Conservation (phyloP, 2,888 invertebrate species). For the Epirrita christyi region DNA sequence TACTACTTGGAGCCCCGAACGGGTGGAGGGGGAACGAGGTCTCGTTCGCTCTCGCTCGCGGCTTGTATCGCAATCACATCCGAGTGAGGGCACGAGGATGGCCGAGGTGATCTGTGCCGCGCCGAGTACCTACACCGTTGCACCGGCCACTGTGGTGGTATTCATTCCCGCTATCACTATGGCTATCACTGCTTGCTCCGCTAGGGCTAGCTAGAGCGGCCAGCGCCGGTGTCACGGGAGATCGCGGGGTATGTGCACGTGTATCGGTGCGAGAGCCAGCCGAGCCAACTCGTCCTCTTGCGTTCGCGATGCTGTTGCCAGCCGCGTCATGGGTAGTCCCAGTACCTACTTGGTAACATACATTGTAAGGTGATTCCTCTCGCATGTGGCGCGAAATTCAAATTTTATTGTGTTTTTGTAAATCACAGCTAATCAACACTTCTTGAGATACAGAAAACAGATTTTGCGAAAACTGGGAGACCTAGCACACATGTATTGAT, state of each 20-base stretch:
- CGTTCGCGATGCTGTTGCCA: not conserved
- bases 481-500: too few species aligned
- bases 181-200: slow-evolving; percentile 44
- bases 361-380: too few species aligned
- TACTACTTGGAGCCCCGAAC: slow-evolving; percentile 47
- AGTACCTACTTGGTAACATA: too few species aligned
- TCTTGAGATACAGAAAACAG: too few species aligned
- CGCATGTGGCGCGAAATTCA: too few species aligned
- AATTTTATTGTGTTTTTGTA: too few species aligned
- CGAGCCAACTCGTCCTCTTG: too few species aligned
- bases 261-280: slow-evolving; percentile 21
- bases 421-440: too few species aligned
- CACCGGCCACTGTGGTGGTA: slow-evolving; percentile 36
- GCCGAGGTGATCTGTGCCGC: slow-evolving; percentile 61
- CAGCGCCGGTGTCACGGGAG: slow-evolving; percentile 54
- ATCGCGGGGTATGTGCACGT: slow-evolving; percentile 17
- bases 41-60: slow-evolving; percentile 58
- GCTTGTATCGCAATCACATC: slow-evolving; percentile 60
- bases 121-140: slow-evolving; percentile 44
- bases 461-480: too few species aligned
- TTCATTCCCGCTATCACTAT: too few species aligned
- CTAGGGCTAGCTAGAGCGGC: slow-evolving; percentile 4
- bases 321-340: not conserved
- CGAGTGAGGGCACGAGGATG: slow-evolving; percentile 60
- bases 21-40: slow-evolving; percentile 55